Percentiles rank a stretch among this genome's conserved stretches.
These are phyloP conservation scores for Hafferia zeledoni DNA, from an alignment of 2,797 vertebrate species.

Conservation along the genomic window DNA sequence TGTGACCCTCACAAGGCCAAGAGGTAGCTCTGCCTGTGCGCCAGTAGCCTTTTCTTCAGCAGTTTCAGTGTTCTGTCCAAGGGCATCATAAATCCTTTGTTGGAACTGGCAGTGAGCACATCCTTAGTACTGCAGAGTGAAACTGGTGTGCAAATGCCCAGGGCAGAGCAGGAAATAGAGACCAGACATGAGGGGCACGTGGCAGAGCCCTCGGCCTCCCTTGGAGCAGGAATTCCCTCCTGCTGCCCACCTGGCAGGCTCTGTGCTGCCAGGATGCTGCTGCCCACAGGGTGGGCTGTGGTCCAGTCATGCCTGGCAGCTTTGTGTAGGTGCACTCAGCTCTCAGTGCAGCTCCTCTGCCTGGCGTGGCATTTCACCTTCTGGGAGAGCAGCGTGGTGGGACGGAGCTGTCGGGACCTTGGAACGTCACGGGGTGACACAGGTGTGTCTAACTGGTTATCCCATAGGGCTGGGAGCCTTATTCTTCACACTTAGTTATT, in stretches of 20 bases:
- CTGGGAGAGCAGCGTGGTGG: not conserved
- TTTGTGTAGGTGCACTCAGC: constrained; percentile 10
- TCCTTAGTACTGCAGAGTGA: not conserved
- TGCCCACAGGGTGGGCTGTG: not conserved
- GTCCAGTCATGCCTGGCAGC: constrained; percentile 28
- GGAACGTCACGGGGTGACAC: not conserved
- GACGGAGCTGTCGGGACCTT: constrained; percentile 33
- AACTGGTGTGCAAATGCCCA: not conserved
- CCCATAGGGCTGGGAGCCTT: not conserved
- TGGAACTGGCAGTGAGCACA: not conserved
- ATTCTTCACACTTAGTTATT: not conserved
- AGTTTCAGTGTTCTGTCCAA: not conserved
- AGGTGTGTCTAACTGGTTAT: not conserved
- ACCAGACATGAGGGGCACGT: not conserved
- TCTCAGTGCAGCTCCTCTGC: constrained; percentile 3
- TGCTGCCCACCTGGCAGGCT: not conserved
- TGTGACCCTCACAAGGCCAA: not conserved
- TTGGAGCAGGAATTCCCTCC: not conserved
- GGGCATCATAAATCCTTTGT: not conserved
- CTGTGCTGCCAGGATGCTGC: not conserved
- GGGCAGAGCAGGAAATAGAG: not conserved
- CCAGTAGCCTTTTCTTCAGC: not conserved
- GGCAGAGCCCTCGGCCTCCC: not conserved
- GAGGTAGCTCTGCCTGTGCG: not conserved
- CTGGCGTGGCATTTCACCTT: constrained; percentile 43